Evolutionary conservation across 2,888 invertebrate species (phyloP), one percentile per base, ranked within the genome.

Genomic region (Synergus laeviventris): DNA sequence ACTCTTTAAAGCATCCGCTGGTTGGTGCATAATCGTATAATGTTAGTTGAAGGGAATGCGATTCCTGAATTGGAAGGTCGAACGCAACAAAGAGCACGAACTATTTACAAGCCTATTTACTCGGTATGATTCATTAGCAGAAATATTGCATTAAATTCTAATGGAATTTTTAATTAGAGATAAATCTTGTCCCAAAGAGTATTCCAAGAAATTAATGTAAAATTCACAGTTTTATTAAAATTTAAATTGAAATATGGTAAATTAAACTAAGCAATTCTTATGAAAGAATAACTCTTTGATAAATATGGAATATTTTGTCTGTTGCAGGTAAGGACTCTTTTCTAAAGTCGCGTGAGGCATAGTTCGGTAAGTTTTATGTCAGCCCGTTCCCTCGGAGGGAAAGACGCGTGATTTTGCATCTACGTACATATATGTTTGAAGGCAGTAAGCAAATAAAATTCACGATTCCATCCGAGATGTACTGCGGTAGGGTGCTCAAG

Each of bases 281-380:
- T 11, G 38, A 8, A 39, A 39, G 11, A 39, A 1, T 11, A 11
- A 11, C 9, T 16, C 11, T 56, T 21, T 2, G 9, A 9, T 56
- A 56, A 56, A 56, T 56, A 56, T 56, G 56, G 11, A 56, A 56
- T 56, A 56, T 76, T 77, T 82, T 81, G 76, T 83, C 61, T 85
- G 84, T 87, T 86, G 14, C 84, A 87, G 86, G 84, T 85, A 81
- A 86, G 84, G 80, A 45, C 78, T 74, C 73, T 74, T 78, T 74
- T 42, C n/a, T 18, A 54, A 70, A 70, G 45, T 4, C 18, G 24
- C 3, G 31, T n/a, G 24, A 42, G 12, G 18, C 49, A 49, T 31
- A 31, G 24, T 54, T 70, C 12, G 49, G 70, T 54, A 45, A 36
- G 49, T 49, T 70, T 31, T 16, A 31, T 59, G 73, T 73, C 76